Base-by-base conservation (phyloP, 2,888 invertebrate species). In the Drosophila lutescens region DNA sequence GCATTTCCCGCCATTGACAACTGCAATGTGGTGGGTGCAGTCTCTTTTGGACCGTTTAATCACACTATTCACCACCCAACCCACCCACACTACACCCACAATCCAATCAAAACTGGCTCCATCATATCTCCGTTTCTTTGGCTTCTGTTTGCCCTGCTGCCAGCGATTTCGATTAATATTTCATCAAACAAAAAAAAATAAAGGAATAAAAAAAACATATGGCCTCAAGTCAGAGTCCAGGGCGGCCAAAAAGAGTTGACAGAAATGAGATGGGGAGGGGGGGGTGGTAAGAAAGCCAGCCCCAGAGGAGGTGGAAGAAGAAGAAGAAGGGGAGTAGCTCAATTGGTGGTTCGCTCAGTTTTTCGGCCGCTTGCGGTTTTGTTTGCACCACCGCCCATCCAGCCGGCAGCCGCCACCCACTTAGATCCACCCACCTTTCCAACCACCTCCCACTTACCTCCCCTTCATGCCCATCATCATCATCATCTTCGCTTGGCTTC, bases 161-260 rank as follows among this genome's bases (percentile, higher is more conserved):
- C 53, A 53, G 57, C 67, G 58, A 44, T 58, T 32, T 47, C 61
- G 59, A 77, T 73, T 55, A 77, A 77, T 76, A 76, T 77, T 77
- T 77, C 62, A 77, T 77, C 77, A 76, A 71, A 75, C 62, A 60
- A 60, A 15, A 26, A 40, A 5, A n/a, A 17, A n/a, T 3, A 9
- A 15, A 23, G 1, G 6, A 23, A 36, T 30, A 49, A 2, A 7
- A 2, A 43, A 15, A 34, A 36, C 15, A 44, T 38, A 80, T 71
- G 59, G 78, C 80, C 78, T 71, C 63, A 60, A 77, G 80, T 60
- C 62, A 53, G 63, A 36, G 49, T 36, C 36, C 38, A 23, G 55
- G 17, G 32, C 60, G 34, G 32, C 60, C 43, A 61, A 49, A 62
- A 66, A 61, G 50, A 74, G 56, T 74, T 59, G 67, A 66, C 66